These are phyloP conservation scores for Pararge aegeria DNA, from an alignment of 1,140 invertebrate species.

Conservation along the genomic window DNA sequence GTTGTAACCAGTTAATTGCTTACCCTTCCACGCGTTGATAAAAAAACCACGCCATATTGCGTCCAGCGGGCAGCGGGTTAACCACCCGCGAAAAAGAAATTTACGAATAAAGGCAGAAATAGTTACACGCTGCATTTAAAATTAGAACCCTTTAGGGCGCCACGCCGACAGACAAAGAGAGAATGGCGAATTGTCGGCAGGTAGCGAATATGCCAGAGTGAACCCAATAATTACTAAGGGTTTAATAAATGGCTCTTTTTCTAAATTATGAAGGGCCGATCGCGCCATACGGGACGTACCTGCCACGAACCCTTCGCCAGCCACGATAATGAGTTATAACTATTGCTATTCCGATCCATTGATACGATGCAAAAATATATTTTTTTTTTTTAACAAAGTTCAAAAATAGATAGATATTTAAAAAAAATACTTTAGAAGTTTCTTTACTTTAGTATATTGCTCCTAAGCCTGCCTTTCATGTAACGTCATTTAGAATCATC, in stretches of 20 bases:
- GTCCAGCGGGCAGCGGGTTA: constrained; percentile 68
- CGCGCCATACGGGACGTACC: constrained; percentile 75
- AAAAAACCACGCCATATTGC: constrained; percentile 73
- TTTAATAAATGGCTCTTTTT: constrained; percentile 78
- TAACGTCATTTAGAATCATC: background rate
- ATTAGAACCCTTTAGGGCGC: constrained; percentile 79
- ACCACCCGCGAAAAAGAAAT: constrained; percentile 77
- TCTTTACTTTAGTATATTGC: no score
- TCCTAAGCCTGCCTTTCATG: no score
- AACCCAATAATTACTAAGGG: constrained; percentile 74
- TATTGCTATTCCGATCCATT: constrained; percentile 22
- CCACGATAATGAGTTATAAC: constrained; percentile 48
- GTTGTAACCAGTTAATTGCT: constrained; percentile 70
- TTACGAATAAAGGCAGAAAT: constrained; percentile 74
- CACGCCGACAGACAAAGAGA: constrained; percentile 76
- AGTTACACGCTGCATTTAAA: constrained; percentile 78
- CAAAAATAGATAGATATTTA: no score
- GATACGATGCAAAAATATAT: constrained; percentile 15
- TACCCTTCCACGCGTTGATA: constrained; percentile 61
- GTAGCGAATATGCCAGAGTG: constrained; percentile 74
- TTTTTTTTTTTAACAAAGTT: background rate
- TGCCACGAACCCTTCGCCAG: constrained; percentile 62
- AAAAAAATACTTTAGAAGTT: no score
- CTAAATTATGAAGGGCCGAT: constrained; percentile 70
- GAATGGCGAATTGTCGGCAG: constrained; percentile 77